These are phyloP conservation scores for Atethmia centrago DNA, from an alignment of 2,888 invertebrate species.

Conservation along the genomic window DNA sequence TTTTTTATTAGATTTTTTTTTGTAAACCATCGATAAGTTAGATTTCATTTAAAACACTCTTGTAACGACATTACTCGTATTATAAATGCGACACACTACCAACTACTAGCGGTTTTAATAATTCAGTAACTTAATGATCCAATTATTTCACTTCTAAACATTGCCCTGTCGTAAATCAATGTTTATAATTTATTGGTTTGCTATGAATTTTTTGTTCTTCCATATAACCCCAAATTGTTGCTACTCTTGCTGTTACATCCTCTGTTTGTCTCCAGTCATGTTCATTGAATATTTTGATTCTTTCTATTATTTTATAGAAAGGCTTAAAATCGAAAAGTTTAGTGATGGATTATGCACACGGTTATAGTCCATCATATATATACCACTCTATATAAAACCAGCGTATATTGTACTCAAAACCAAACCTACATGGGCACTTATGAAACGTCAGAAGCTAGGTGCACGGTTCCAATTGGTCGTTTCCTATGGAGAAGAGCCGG, in stretches of 20 bases:
- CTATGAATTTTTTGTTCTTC: not conserved
- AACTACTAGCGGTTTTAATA: not conserved
- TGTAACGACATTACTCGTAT: constrained; percentile 3
- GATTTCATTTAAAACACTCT: constrained; percentile 10
- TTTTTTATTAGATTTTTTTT: too few relatives aligned
- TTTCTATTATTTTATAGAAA: not conserved
- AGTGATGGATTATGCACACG: not conserved
- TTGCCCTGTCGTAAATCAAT: not conserved
- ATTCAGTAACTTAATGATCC: not conserved
- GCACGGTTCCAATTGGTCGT: too few relatives aligned
- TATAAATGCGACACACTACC: not conserved
- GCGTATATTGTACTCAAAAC: too few relatives aligned
- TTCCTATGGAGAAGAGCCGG: too few relatives aligned
- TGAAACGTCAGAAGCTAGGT: too few relatives aligned
- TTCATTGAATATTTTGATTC: not conserved
- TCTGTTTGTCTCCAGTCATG: not conserved
- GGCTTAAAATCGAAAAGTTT: not conserved
- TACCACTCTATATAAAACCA: not conserved
- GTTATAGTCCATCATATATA: not conserved
- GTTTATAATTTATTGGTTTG: not conserved
- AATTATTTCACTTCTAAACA: not conserved
- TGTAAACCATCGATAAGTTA: constrained; percentile 18
- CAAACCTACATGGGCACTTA: too few relatives aligned
- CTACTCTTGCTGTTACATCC: not conserved
- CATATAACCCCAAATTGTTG: not conserved